phyloP scores from a whole-genome alignment of 2,113 vertebrate species.

The Nibea coibor region DNA sequence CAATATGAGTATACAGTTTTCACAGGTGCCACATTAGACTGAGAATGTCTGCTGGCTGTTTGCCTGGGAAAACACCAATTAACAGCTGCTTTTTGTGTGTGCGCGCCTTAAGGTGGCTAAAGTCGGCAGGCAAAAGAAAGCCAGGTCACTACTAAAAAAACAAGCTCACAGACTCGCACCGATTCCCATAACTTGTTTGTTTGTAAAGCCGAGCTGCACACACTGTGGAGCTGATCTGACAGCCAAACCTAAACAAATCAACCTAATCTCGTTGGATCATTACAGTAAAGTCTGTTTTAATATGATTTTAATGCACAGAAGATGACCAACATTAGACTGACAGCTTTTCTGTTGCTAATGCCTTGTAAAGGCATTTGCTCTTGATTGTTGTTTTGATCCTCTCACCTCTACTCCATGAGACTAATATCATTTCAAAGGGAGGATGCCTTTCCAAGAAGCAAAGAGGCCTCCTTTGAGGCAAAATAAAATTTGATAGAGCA shows the following conservation, averaged over 20 bases:
- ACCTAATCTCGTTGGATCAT: conserved; percentile 35
- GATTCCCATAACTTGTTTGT: conserved; percentile 18
- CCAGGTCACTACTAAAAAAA: conserved; percentile 22
- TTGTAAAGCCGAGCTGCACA: conserved; percentile 10
- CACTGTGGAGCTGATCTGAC: conserved; percentile 18
- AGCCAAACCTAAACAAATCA: conserved; percentile 8
- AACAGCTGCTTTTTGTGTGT: conserved; percentile 60
- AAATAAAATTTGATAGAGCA: conserved; percentile 70
- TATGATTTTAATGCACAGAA: conserved; percentile 27
- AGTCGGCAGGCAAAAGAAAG: conserved; percentile 49
- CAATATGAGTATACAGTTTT: conserved; percentile 67
- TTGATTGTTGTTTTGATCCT: conserved; percentile 54
- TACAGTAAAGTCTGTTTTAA: conserved; percentile 41
- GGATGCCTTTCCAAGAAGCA: conserved; percentile 46
- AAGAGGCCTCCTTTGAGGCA: conserved; percentile 59
- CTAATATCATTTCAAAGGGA: conserved; percentile 54
- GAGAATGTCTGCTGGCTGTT: conserved; percentile 68
- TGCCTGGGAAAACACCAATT: conserved; percentile 72
- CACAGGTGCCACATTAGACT: conserved; percentile 73
- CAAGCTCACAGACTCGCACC: neutral
- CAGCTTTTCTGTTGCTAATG: conserved; percentile 7
- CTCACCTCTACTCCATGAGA: conserved; percentile 26
- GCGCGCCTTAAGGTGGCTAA: conserved; percentile 32
- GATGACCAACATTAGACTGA: conserved; percentile 13
- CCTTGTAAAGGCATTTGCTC: conserved; percentile 41